These are phyloP conservation scores for Cephus rjabovi DNA, from an alignment of 2,888 invertebrate genomes.

Conservation along the genomic window DNA sequence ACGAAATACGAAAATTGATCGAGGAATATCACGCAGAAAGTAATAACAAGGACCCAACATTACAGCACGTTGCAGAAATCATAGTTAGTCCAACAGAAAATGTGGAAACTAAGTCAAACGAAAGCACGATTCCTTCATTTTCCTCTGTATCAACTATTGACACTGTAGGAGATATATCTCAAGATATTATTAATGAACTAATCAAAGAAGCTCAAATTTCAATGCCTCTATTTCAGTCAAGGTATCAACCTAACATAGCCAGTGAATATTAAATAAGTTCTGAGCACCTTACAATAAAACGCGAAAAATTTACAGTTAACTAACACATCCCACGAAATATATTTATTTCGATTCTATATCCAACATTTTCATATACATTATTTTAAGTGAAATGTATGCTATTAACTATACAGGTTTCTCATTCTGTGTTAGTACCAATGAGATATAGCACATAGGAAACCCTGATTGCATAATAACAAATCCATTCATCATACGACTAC, in stretches of 20 bases:
- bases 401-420: background rate
- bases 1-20: background rate
- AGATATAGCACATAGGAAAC: background rate
- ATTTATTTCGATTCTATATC: background rate
- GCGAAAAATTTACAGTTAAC: background rate
- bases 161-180: constrained; percentile 3
- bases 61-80: background rate
- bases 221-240: constrained; percentile 16
- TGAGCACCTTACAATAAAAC: background rate
- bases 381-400: background rate
- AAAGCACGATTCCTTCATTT: background rate
- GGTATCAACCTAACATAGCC: background rate
- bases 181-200: constrained; percentile 4
- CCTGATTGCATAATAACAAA: background rate
- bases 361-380: background rate
- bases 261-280: background rate
- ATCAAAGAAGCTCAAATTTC: constrained; percentile 12
- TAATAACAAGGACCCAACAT: background rate
- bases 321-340: background rate
- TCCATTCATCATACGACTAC: background rate
- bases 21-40: background rate
- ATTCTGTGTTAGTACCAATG: background rate
- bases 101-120: background rate
- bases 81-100: background rate
- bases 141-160: background rate